Evolutionary conservation across 2,113 vertebrate genomes (phyloP), one percentile per base, ranked within the genome.

Genomic region (Nycticryphes semicollaris): DNA sequence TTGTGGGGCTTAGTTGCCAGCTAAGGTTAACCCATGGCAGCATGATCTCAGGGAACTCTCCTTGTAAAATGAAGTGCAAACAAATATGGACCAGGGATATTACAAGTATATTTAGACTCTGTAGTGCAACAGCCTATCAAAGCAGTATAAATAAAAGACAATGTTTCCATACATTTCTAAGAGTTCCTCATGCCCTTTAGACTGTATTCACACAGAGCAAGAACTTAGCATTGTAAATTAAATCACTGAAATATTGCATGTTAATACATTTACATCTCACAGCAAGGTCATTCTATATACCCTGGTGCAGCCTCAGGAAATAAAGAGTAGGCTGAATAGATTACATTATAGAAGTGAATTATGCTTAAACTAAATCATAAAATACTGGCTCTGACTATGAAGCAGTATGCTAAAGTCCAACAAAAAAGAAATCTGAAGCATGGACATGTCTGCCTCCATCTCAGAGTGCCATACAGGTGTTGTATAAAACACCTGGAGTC

Each of bases 261-360:
- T 72, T 85, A 92, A 88, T 69, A 57, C 27, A 63, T 10, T 24
- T 59, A 8, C 12, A 39, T 83, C 74, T 92, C 54, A 53, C 37
- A 77, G 47, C 37, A 93, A 92, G 48, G 66, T 89, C 54, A 79
- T 66, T 47, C 41, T 56, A 27, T 37, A 66, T 62, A 57, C 9
- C 45, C 73, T 48, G 33, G 53, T 76, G 41, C 83, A 88, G 53
- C 33, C 43, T 91, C 54, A 48, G 31, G 77, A 96, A 95, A 95
- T 83, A 91, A 96, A 41, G 60, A 95, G 53, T 53, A 79, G 50
- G 43, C 53, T 88, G 68, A 96, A 87, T 54, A 81, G 47, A 76
- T 84, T 93, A 66, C 85, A 59, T 92, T 95, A 69, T 30, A 91
- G 73, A 92, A 74, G 35, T 56, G 39, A 89, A 96, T 39, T 97